Evolutionary conservation across 2,797 vertebrate species (phyloP).

Genomic region (Eulemur coronatus): DNA sequence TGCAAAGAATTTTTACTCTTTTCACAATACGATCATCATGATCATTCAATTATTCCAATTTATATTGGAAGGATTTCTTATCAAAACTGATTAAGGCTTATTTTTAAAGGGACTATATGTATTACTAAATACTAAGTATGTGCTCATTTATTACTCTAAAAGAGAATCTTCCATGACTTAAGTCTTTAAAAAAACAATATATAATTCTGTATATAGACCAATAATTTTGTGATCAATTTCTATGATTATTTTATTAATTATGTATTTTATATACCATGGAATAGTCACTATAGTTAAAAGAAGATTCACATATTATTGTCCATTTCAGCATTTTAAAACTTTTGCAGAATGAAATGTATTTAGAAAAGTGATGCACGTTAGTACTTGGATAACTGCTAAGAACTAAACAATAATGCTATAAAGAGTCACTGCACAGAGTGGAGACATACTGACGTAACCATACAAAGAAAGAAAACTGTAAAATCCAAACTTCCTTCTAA

Average conservation of each 20-base stretch:
- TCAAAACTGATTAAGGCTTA: background rate
- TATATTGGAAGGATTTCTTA: background rate
- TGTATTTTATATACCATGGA: background rate
- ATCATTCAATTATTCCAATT: constrained; percentile 8
- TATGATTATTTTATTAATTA: background rate
- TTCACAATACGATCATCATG: background rate
- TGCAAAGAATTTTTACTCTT: constrained; percentile 10
- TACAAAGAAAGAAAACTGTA: background rate
- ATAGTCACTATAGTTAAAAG: background rate
- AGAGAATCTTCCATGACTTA: background rate
- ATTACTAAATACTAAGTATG: background rate
- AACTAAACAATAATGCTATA: background rate
- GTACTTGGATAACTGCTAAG: background rate
- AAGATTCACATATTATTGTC: constrained; percentile 3
- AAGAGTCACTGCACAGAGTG: background rate
- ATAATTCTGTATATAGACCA: background rate
- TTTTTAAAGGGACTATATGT: background rate
- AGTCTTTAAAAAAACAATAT: background rate
- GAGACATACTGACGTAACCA: background rate
- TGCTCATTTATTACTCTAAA: constrained; percentile 29
- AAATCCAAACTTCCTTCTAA: background rate
- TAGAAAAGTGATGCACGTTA: background rate
- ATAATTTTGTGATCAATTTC: constrained; percentile 27
- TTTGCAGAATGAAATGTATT: background rate
- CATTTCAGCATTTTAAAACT: background rate